These are phyloP conservation scores for Frankliniella fusca DNA, from an alignment of 2,888 invertebrate genomes.

Conservation along the genomic window DNA sequence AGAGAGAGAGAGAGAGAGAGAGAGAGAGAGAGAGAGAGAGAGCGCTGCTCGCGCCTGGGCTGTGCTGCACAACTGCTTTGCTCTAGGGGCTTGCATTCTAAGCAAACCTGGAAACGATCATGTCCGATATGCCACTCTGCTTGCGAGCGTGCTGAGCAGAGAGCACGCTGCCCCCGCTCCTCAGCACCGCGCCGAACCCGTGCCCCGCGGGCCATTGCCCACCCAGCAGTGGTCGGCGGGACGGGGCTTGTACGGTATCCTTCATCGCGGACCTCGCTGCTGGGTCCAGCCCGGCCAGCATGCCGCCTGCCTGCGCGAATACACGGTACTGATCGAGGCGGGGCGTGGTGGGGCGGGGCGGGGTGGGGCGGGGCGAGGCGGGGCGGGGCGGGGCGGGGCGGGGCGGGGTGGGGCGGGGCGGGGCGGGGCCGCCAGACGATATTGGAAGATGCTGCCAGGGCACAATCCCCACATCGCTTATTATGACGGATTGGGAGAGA, in stretches of 20 bases:
- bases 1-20: not conserved
- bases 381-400: too few relatives aligned
- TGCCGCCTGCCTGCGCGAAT: not conserved
- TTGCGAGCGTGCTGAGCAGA: too few relatives aligned
- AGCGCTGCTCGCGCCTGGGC: not conserved
- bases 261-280: not conserved
- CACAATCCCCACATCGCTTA: slow-evolving; percentile 1
- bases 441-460: slow-evolving; percentile 13
- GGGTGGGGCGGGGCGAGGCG: too few relatives aligned
- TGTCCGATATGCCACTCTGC: not conserved
- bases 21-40: not conserved
- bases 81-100: not conserved
- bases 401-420: not conserved
- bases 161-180: too few relatives aligned
- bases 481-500: slow-evolving; percentile 21
- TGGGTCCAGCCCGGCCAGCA: not conserved
- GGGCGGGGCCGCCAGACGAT: not conserved
- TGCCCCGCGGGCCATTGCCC: not conserved
- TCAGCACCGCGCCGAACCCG: too few relatives aligned
- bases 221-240: not conserved
- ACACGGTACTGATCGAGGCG: not conserved
- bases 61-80: not conserved
- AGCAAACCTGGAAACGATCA: slow-evolving; percentile 1
- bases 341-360: too few relatives aligned
- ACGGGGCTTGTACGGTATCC: not conserved